These are phyloP conservation scores for Harpegnathos saltator DNA, from an alignment of 1,140 invertebrate species.

Conservation along the genomic window DNA sequence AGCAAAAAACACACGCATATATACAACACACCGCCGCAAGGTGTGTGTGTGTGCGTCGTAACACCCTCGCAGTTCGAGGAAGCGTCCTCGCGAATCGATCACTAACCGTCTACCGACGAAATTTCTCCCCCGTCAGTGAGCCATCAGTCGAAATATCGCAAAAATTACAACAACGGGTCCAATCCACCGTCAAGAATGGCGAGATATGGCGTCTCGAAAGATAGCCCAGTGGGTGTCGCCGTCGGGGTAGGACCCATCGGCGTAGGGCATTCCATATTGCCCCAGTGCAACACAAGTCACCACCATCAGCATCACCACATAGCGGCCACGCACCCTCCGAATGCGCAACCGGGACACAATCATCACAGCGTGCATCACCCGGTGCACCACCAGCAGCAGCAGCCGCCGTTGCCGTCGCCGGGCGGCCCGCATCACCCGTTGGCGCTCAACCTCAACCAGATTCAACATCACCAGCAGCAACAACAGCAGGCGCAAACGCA, in stretches of 20 bases:
- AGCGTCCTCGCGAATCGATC: background rate
- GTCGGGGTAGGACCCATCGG: slow-evolving; percentile 79
- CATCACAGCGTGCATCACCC: slow-evolving; percentile 76
- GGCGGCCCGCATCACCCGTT: slow-evolving; percentile 71
- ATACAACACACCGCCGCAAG: too few species aligned
- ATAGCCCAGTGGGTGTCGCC: slow-evolving; percentile 81
- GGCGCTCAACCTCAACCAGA: slow-evolving; percentile 79
- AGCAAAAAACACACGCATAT: too few species aligned
- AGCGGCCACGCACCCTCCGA: slow-evolving; percentile 79
- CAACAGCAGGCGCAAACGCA: slow-evolving; percentile 75
- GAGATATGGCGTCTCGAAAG: slow-evolving; percentile 82
- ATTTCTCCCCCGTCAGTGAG: background rate
- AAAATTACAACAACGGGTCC: background rate
- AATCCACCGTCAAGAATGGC: slow-evolving; percentile 76
- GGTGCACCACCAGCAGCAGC: slow-evolving; percentile 80
- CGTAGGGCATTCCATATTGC: slow-evolving; percentile 78
- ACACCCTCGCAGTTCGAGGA: too few species aligned
- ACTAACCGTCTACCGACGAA: too few species aligned
- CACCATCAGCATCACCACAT: slow-evolving; percentile 80
- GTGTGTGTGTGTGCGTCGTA: too few species aligned
- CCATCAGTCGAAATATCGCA: background rate
- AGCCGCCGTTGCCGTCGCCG: slow-evolving; percentile 78
- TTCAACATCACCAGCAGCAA: slow-evolving; percentile 79
- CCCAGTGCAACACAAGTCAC: slow-evolving; percentile 78
- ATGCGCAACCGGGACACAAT: slow-evolving; percentile 78